phyloP scores from a whole-genome alignment of 2,888 invertebrate genomes.

The Candidula unifasciata region DNA sequence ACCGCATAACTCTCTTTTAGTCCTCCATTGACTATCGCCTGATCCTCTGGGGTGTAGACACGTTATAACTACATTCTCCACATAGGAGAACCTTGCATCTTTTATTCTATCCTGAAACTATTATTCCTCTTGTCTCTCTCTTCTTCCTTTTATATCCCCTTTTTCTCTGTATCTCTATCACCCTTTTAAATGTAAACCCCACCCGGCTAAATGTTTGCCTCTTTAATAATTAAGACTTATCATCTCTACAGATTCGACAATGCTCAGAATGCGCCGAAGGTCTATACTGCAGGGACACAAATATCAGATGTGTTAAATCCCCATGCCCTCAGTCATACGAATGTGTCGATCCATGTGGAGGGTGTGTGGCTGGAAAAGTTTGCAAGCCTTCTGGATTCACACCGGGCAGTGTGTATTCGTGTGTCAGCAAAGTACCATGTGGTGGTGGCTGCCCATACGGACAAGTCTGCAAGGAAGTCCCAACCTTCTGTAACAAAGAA shows the following conservation, averaged over 20 bases:
- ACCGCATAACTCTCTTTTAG: too few species aligned
- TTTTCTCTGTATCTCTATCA: too few species aligned
- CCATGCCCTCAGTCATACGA: constrained; percentile 7
- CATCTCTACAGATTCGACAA: constrained; percentile 14
- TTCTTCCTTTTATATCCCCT: too few species aligned
- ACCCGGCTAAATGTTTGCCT: too few species aligned
- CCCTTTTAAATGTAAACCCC: too few species aligned
- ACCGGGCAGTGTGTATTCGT: background rate
- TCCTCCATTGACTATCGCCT: too few species aligned
- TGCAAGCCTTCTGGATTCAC: background rate
- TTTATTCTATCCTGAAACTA: too few species aligned
- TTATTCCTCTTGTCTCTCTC: too few species aligned
- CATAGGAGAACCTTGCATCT: too few species aligned
- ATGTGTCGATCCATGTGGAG: constrained; percentile 13
- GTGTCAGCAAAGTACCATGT: background rate
- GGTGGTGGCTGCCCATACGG: constrained; percentile 13
- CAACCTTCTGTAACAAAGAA: background rate
- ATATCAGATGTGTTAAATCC: background rate
- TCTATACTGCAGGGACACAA: background rate
- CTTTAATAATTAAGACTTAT: background rate
- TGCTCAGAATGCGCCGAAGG: background rate
- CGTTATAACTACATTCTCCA: too few species aligned
- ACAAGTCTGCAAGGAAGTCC: constrained; percentile 1
- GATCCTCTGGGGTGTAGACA: too few species aligned
- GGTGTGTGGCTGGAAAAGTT: background rate